These are phyloP conservation scores for Heterotis niloticus DNA, from an alignment of 2,113 vertebrate species.

Conservation along the genomic window DNA sequence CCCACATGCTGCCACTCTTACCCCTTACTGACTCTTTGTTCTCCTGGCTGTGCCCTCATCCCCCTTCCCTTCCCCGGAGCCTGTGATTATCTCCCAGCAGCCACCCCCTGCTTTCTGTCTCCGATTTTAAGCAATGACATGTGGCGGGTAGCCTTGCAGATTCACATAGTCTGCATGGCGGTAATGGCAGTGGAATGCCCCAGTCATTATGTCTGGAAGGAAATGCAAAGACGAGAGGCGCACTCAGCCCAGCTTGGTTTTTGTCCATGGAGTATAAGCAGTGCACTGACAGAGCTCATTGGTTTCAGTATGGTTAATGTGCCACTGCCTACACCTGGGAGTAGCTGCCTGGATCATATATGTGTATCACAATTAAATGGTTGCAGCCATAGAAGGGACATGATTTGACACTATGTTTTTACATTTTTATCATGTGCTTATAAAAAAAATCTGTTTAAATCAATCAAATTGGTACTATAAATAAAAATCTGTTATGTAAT, in stretches of 20 bases:
- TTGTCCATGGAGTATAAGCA: background rate
- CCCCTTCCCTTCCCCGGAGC: constrained; percentile 28
- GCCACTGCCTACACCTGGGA: background rate
- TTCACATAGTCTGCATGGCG: background rate
- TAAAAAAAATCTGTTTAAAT: background rate
- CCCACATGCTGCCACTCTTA: constrained; percentile 10
- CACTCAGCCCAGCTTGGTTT: background rate
- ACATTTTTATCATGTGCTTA: background rate
- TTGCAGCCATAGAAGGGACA: too few species aligned
- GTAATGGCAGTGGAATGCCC: background rate
- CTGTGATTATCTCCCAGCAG: constrained; percentile 55
- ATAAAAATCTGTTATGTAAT: background rate
- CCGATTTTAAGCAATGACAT: constrained; percentile 66
- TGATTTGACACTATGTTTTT: background rate
- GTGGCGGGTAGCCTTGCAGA: constrained; percentile 46
- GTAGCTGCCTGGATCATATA: background rate
- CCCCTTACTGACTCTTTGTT: constrained; percentile 41
- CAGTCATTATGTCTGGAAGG: constrained; percentile 2
- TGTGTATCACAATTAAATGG: too few species aligned
- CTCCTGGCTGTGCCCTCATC: background rate
- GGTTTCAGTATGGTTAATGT: background rate
- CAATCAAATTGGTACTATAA: background rate
- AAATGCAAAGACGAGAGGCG: background rate
- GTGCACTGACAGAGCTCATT: background rate
- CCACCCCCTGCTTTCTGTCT: constrained; percentile 56